Base-by-base conservation (phyloP, 2,888 invertebrate species). In the Phyllotreta striolata region DNA sequence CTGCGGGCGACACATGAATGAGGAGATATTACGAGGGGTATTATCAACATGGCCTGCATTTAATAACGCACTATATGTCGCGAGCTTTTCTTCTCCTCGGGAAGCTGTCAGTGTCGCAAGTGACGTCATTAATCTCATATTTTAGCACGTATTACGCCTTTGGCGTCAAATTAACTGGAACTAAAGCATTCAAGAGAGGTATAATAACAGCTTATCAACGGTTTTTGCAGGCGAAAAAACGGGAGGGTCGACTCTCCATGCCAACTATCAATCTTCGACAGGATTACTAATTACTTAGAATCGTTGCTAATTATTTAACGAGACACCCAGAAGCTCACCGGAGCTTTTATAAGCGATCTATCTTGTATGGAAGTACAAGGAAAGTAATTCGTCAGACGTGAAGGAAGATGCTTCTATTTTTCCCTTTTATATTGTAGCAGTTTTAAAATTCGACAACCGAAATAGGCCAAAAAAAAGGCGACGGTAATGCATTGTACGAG, bases 41-140 rank as follows among this genome's bases (percentile, higher is more conserved):
- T 72, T 70, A 72, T 71, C 68, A 70, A 70, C 70, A 64, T 64
- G 66, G 66, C 70, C 57, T 66, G 66, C 62, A 62, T 68, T 70
- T 70, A 72, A 72, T 72, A 72, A 67, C 72, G 60, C 64, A 67
- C 70, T 68, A 70, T 70, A 72, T 70, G 70, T 66, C 57, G 62
- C 67, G 60, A 52, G 60, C 60, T 60, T 43, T 60, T 37, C 10
- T 52, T 13, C 55, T 54, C 57, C 58, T 67, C 58, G 52, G 57
- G 68, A 64, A 46, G 57, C 56, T 65, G 68, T 63, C 68, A 66
- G 51, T 63, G 24, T 51, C 44, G 56, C 61, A 51, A 57, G 58
- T 63, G 55, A 55, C 65, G 64, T 56, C 63, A 66, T 69, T 69
- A 66, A 61, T 55, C 65, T 62, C 54, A 55, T 58, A 63, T 69